Percentiles rank a stretch among this genome's conserved stretches.
Evolutionary conservation across 1,140 invertebrate species (phyloP).

Genomic region (Lepidurus packardi): DNA sequence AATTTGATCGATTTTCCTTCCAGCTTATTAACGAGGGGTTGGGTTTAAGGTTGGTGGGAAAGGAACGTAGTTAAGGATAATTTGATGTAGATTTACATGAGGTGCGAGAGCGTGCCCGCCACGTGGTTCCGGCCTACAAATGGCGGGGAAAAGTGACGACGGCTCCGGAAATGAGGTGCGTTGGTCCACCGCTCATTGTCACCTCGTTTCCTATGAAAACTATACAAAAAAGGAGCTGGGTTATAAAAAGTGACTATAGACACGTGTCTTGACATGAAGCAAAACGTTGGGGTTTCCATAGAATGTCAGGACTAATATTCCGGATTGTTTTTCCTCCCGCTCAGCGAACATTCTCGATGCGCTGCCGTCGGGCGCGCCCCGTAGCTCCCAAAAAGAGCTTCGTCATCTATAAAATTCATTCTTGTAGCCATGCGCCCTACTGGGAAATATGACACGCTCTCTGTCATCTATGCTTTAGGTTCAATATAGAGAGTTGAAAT

Average conservation of each 20-base stretch:
- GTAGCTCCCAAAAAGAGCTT: not conserved
- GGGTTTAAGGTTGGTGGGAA: not conserved
- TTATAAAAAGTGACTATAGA: slow-evolving; percentile 6
- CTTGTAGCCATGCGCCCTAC: not conserved
- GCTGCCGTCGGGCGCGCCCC: too few relatives aligned
- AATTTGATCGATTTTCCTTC: too few relatives aligned
- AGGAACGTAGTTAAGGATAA: not conserved
- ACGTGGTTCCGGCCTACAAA: slow-evolving; percentile 4
- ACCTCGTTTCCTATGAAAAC: slow-evolving; percentile 10
- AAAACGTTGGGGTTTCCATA: not conserved
- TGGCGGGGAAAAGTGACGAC: not conserved
- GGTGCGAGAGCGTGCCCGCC: not conserved
- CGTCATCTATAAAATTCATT: slow-evolving; percentile 12
- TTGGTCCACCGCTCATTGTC: not conserved
- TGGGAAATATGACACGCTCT: not conserved
- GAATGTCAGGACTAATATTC: too few relatives aligned
- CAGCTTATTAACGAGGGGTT: too few relatives aligned
- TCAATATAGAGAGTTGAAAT: too few relatives aligned
- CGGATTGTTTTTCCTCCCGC: too few relatives aligned
- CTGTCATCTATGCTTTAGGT: too few relatives aligned
- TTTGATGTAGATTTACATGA: not conserved
- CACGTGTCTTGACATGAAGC: slow-evolving; percentile 4
- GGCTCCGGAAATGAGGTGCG: not conserved
- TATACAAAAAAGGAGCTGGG: not conserved
- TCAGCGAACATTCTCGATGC: too few relatives aligned